Conservation (phyloP, 2,113 vertebrate genomes). For the Danionella cerebrum region DNA sequence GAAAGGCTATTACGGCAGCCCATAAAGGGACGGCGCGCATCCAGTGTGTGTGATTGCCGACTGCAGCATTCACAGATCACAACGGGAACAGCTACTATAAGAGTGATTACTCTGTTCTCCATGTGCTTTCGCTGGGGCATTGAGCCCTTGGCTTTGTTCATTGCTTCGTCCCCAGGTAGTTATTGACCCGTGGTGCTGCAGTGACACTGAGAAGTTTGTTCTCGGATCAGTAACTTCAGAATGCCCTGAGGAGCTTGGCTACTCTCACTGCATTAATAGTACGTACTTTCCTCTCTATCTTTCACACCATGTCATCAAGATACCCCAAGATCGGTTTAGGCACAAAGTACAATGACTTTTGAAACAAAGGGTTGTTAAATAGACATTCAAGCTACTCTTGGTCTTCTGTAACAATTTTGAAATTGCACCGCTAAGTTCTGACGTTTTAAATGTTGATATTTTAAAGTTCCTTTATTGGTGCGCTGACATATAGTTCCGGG, state of each 20-base stretch:
- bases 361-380: not conserved
- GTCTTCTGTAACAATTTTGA: not conserved
- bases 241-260: not conserved
- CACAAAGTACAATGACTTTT: not conserved
- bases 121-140: not conserved
- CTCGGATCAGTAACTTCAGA: slow-evolving; percentile 26
- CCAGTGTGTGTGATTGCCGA: not conserved
- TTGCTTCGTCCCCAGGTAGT: slow-evolving; percentile 30
- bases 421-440: no score
- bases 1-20: slow-evolving; percentile 52
- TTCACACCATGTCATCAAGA: not conserved
- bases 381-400: not conserved
- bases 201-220: slow-evolving; percentile 35
- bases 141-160: slow-evolving; percentile 18
- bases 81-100: slow-evolving; percentile 35
- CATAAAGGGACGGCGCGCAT: slow-evolving; percentile 49
- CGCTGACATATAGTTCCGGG: no score
- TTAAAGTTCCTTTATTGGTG: no score
- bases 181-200: slow-evolving; percentile 50
- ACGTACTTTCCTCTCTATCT: not conserved
- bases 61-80: slow-evolving; percentile 35
- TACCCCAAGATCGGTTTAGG: not conserved
- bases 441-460: no score
- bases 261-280: slow-evolving; percentile 2
- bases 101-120: slow-evolving; percentile 34